Base-by-base conservation (phyloP, 1,140 invertebrate genomes). In the Penaeus japonicus region DNA sequence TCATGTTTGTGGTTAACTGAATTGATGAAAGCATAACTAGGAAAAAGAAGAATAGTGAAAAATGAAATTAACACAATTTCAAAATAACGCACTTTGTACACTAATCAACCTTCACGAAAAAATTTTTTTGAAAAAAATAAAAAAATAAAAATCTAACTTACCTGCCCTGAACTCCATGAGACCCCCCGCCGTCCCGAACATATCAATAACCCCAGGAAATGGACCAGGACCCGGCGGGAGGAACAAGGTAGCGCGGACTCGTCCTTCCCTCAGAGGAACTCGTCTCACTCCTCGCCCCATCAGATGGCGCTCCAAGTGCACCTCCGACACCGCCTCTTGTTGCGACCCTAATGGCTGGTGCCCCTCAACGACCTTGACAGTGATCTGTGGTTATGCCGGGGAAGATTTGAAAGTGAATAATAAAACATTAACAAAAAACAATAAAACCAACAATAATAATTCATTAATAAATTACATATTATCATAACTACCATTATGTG, bases 121-220 rank as follows among this genome's bases (percentile, higher is more conserved):
- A 47, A 15, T n/a, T n/a, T n/a, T n/a, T n/a, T n/a, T n/a, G 47
- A 47, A 15, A 10, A 47, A 47, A 0, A 47, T 47, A n/a, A n/a
- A n/a, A n/a, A n/a, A n/a, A n/a, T 59, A 2, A 57, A 17, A 57
- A 35, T 54, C 3, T 20, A 7, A 70, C 55, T 82, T 62, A 90
- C 89, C 85, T 73, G 89, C 59, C 79, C 86, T 87, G 78, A 73
- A 82, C 57, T 90, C 89, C 53, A 80, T 53, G 32, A 90, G 54
- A 17, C 75, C 53, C n/a, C 83, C 79, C 24, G 62, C 57, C 18
- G 84, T 55, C 20, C 89, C 89, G 47, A 89, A 90, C 86, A 90
- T 86, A 59, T 90, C 89, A 27, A 90, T 59, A 18, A 90, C 77
- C 7, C 86, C 89, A 20, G 89, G 89, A 30, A 85, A 89, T 39